Base-by-base conservation (phyloP, 37 sponge, comb jelly and placozoan genomes). In the Oscarella lobularis region DNA sequence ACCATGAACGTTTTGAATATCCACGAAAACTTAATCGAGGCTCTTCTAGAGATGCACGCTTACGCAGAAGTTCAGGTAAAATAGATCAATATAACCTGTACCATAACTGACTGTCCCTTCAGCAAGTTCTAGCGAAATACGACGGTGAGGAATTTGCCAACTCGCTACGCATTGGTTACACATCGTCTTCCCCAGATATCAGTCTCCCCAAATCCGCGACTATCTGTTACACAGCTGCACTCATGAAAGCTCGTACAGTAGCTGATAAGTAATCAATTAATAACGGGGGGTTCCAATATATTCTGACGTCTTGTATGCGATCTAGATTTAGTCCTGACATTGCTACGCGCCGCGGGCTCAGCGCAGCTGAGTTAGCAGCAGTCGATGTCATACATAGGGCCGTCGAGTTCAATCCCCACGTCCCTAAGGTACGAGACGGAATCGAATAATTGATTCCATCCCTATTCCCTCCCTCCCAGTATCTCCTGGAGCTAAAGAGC, bases 331-430 rank as follows among this genome's bases (percentile, higher is more conserved):
- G 80, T 77, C 77, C 81, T 5, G 92, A 91, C 27, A 33, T 48
- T 5, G 84, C 82, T 14, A 67, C 85, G 14, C 81, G 77, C 37
- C 76, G 87, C 3, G 87, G 87, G 1, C 85, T 82, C 0, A 91
- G 74, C 9, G 14, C 80, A 3, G 71, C 73, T 14, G 87, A 91
- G 40, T 70, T 87, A 67, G 78, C 77, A 27, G 92, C 87, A 2
- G 83, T 84, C 35, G 92, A 87, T 27, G 85, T 87, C 35, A 82
- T 91, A n/a, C 85, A 87, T 79, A 38, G 82, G 4, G 92, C 92
- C 40, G 92, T 92, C 3, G 92, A 92, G 72, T 74, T 87, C 39
- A 92, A 92, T 39, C 92, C 92, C 3, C 92, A 92, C 39, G 88
- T 92, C 1, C 88, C 92, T 34, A 77, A 81, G 76, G 41, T 6